Percentiles rank a stretch among this genome's conserved stretches.
Evolutionary conservation across 1,140 invertebrate genomes (phyloP).

Genomic region (Leptinotarsa defecta): DNA sequence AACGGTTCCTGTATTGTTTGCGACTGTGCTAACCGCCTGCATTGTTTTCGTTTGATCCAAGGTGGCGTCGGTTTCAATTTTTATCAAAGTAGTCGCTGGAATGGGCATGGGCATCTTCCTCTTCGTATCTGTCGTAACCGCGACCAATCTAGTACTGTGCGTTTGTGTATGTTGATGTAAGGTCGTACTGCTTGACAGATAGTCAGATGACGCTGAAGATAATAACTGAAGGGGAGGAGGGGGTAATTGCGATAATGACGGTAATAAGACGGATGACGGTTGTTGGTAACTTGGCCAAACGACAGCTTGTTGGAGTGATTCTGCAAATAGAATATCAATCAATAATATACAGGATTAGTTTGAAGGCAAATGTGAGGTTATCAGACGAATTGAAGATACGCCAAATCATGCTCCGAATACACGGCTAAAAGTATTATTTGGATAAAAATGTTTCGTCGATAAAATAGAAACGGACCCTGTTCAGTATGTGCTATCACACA

Average conservation of each 20-base stretch:
- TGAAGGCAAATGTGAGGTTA: no score
- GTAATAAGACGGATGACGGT: slow-evolving; percentile 65
- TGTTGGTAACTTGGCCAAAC: slow-evolving; percentile 71
- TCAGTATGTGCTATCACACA: no score
- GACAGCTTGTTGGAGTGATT: slow-evolving; percentile 76
- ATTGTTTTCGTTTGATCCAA: slow-evolving; percentile 63
- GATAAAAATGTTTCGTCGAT: no score
- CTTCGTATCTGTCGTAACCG: slow-evolving; percentile 62
- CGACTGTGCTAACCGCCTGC: slow-evolving; percentile 60
- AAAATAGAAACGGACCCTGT: no score
- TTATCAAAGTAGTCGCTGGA: slow-evolving; percentile 65
- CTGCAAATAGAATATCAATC: slow-evolving; percentile 48
- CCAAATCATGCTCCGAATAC: no score
- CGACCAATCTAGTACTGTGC: slow-evolving; percentile 63
- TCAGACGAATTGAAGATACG: no score
- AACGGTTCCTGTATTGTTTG: slow-evolving; percentile 59
- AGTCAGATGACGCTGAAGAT: slow-evolving; percentile 61
- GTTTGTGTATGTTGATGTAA: slow-evolving; percentile 65
- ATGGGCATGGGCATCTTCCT: slow-evolving; percentile 66
- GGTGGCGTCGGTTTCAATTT: slow-evolving; percentile 67
- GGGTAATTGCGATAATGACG: slow-evolving; percentile 56
- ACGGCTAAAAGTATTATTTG: no score
- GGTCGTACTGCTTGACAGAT: slow-evolving; percentile 58
- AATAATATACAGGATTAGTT: no score
- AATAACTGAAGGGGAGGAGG: slow-evolving; percentile 68